Conservation (phyloP, 2,113 vertebrate genomes). For the Gadus macrocephalus region DNA sequence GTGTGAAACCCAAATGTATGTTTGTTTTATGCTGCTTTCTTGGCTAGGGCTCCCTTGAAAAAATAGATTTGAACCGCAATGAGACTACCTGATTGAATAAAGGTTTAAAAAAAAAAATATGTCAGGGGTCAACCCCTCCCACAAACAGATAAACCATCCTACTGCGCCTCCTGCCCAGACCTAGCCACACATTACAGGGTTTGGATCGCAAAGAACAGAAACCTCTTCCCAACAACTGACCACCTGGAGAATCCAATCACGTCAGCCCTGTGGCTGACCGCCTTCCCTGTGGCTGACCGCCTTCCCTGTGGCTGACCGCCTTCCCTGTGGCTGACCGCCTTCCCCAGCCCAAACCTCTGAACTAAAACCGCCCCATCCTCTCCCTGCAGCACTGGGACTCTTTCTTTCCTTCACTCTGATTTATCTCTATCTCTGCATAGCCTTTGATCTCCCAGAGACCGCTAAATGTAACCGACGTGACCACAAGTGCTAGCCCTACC, state of each 20-base stretch:
- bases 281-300: too few species aligned
- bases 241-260: slow-evolving; percentile 32
- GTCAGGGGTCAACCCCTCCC: too few species aligned
- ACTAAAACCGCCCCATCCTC: slow-evolving; percentile 37
- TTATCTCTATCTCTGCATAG: background rate
- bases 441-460: slow-evolving; percentile 43
- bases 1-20: too few species aligned
- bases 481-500: slow-evolving; percentile 18
- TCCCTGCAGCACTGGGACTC: slow-evolving; percentile 23
- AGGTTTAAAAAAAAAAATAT: too few species aligned
- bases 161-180: too few species aligned
- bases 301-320: background rate
- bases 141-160: too few species aligned
- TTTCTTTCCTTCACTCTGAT: background rate
- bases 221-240: slow-evolving; percentile 28
- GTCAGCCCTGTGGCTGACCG: too few species aligned
- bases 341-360: slow-evolving; percentile 44
- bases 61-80: too few species aligned
- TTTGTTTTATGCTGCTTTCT: too few species aligned
- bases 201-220: slow-evolving; percentile 32
- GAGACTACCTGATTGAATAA: too few species aligned
- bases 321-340: slow-evolving; percentile 24
- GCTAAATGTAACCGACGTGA: slow-evolving; percentile 31
- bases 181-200: too few species aligned
- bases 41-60: too few species aligned